phyloP scores from a whole-genome alignment of 2,888 invertebrate species.

The Aradus depressus region DNA sequence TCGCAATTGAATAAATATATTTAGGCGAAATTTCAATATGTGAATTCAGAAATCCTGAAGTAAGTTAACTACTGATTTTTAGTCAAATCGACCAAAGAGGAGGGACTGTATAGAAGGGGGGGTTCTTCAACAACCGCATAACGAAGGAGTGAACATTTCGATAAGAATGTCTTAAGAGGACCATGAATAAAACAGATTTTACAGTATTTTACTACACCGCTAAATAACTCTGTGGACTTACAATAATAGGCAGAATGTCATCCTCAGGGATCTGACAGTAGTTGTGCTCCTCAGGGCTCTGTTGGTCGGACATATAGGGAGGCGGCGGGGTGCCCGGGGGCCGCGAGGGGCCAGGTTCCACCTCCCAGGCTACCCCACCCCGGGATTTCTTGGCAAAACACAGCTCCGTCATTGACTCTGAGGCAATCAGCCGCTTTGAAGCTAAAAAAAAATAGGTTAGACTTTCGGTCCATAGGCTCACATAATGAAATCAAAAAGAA shows the following conservation, averaged over 20 bases:
- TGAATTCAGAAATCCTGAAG: too few species aligned
- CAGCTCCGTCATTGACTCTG: slow-evolving; percentile 50
- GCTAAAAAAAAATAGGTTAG: slow-evolving; percentile 30
- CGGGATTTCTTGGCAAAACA: slow-evolving; percentile 34
- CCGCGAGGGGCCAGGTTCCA: slow-evolving; percentile 48
- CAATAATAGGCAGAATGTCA: slow-evolving; percentile 24
- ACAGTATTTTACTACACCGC: background rate
- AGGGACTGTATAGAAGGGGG: too few species aligned
- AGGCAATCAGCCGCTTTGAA: slow-evolving; percentile 42
- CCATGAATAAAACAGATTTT: background rate
- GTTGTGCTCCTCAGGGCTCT: slow-evolving; percentile 22
- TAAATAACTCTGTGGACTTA: background rate
- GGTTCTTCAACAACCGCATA: background rate
- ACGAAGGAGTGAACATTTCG: background rate
- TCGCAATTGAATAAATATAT: too few species aligned
- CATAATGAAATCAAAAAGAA: too few species aligned
- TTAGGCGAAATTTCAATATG: too few species aligned
- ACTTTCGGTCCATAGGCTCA: too few species aligned
- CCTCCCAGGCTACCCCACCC: slow-evolving; percentile 38
- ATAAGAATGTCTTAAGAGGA: background rate
- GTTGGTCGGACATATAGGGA: slow-evolving; percentile 54
- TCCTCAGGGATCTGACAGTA: slow-evolving; percentile 23
- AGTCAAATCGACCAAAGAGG: too few species aligned
- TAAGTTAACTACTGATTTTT: too few species aligned
- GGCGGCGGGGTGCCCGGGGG: slow-evolving; percentile 83